Evolutionary conservation across 2,797 vertebrate species (phyloP), one percentile per base, ranked within the genome.

Genomic region (Schizothorax lantsangensis): DNA sequence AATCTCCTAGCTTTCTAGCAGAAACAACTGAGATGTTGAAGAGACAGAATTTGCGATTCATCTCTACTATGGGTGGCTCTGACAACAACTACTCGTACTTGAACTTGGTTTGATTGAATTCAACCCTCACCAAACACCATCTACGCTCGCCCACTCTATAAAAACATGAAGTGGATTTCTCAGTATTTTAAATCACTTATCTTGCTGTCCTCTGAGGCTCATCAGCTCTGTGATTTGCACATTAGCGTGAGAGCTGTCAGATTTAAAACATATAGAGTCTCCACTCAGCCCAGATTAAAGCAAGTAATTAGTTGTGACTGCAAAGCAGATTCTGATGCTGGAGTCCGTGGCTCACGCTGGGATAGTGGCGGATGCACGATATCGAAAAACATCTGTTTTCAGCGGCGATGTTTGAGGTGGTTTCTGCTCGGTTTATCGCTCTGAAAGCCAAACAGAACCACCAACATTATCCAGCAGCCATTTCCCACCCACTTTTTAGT

Each of bases 181-280:
- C 36, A 73, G 23, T 43, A 79, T 72, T 85, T 68, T 47, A 84
- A 62, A 71, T 75, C 77, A 75, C 36, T 83, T 82, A 80, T 82
- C 79, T 52, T 87, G 52, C 64, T 78, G 52, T 80, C 14, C 66
- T 68, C 71, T 73, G 59, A 81, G 74, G 49, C 73, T 73, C 83
- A 64, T 52, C 83, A 86, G 11, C 49, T 49, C 36, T 88, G 78
- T 91, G 86, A 82, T 93, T 90, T 90, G 43, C 77, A 87, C 79
- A 80, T 91, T 92, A 93, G 90, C 88, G 89, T 85, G 88, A 88
- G 26, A 78, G 79, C 87, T 54, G 83, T 85, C 49, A 79, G 90
- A 86, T 90, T 68, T 90, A 89, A 89, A 88, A 49, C 74, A 71
- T 91, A 62, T 64, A 71, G 84, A 72, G 17, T 64, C 83, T 88